Percentiles rank a stretch among this genome's conserved stretches.
phyloP scores from a whole-genome alignment of 2,888 invertebrate genomes.

The Strigamia crassipes region DNA sequence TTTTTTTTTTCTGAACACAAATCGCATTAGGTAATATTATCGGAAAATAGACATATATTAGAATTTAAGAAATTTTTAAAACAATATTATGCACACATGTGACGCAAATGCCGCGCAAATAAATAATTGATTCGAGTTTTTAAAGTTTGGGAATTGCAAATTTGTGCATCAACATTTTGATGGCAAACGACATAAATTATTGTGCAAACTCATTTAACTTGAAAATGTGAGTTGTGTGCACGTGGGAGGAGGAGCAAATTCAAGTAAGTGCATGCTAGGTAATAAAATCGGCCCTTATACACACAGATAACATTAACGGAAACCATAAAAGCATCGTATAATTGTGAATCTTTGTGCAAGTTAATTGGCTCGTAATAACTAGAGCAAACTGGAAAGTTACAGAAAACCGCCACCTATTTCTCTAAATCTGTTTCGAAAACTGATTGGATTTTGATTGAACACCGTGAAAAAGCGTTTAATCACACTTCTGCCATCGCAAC shows the following conservation, averaged over 20 bases:
- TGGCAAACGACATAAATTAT: neutral
- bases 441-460: constrained; percentile 42
- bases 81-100: too few species aligned
- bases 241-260: constrained; percentile 31
- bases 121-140: neutral
- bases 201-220: neutral
- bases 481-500: constrained; percentile 1
- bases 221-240: neutral
- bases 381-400: neutral
- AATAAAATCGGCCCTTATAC: constrained; percentile 28
- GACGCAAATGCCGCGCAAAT: too few species aligned
- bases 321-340: constrained; percentile 38
- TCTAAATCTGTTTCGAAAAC: neutral
- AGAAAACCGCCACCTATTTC: neutral
- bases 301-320: constrained; percentile 34
- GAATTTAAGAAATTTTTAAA: too few species aligned
- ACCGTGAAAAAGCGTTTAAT: constrained; percentile 28
- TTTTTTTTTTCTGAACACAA: too few species aligned
- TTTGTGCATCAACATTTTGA: too few species aligned
- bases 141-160: too few species aligned
- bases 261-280: constrained; percentile 1
- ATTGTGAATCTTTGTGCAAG: constrained; percentile 36
- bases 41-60: too few species aligned
- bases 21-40: too few species aligned
- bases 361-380: neutral